Evolutionary conservation across 2,113 vertebrate genomes (phyloP).

Genomic region (Tympanuchus pallidicinctus): DNA sequence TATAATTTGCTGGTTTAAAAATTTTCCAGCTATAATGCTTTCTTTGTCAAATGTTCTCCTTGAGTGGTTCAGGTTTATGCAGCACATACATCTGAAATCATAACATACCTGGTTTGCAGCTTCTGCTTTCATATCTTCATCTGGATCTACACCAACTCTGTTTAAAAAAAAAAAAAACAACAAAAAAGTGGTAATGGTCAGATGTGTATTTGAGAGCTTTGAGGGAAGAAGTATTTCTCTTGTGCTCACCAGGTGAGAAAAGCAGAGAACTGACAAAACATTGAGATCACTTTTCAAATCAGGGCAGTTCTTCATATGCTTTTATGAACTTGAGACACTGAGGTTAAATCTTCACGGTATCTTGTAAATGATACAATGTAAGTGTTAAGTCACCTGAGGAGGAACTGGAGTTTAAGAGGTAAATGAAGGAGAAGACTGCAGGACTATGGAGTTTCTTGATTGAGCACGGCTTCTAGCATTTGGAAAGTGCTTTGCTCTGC

Average conservation of each 20-base stretch:
- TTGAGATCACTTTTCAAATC: background rate
- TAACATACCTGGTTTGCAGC: slow-evolving; percentile 77
- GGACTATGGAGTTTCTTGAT: background rate
- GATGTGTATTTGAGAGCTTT: background rate
- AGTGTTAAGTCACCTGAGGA: background rate
- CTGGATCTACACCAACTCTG: slow-evolving; percentile 81
- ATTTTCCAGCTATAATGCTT: background rate
- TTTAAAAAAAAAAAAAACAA: slow-evolving; percentile 15
- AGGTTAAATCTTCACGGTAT: background rate
- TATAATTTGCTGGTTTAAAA: background rate
- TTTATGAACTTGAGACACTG: background rate
- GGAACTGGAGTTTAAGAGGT: background rate
- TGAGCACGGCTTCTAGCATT: background rate
- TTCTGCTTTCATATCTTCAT: slow-evolving; percentile 74
- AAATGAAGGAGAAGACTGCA: background rate
- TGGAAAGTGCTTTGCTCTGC: background rate
- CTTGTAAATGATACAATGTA: background rate
- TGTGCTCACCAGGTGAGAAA: background rate
- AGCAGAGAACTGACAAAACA: background rate
- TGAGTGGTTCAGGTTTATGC: background rate
- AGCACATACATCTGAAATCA: background rate
- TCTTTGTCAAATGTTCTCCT: background rate
- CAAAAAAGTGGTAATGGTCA: background rate
- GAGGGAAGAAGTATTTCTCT: background rate
- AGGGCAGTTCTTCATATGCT: background rate